These are phyloP conservation scores for Erebia epiphron DNA, from an alignment of 2,888 invertebrate species.

Conservation along the genomic window DNA sequence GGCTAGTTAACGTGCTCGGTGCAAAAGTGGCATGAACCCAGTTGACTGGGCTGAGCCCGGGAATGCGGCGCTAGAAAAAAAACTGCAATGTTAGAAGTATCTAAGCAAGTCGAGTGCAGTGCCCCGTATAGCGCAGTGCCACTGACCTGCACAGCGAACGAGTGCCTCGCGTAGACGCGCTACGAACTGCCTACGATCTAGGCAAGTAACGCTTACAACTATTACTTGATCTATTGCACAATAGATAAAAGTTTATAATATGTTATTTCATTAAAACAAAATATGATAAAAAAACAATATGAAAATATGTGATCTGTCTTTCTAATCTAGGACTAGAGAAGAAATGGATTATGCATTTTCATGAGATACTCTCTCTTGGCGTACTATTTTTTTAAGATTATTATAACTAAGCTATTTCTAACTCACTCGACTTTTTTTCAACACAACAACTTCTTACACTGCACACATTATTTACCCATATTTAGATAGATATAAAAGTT, in stretches of 20 bases:
- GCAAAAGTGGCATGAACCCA: constrained; percentile 52
- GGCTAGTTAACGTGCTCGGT: constrained; percentile 41
- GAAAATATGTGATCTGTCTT: too few relatives aligned
- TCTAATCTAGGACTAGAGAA: too few relatives aligned
- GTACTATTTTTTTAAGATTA: too few relatives aligned
- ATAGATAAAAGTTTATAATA: too few relatives aligned
- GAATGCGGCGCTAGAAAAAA: constrained; percentile 78
- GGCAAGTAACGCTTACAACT: background rate
- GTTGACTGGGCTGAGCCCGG: constrained; percentile 54
- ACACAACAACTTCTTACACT: too few relatives aligned
- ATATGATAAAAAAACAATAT: too few relatives aligned
- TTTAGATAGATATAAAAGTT: background rate
- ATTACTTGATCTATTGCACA: background rate
- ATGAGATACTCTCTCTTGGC: too few relatives aligned
- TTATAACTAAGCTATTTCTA: too few relatives aligned
- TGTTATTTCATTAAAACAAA: too few relatives aligned
- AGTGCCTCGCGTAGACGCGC: constrained; percentile 62
- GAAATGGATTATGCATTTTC: too few relatives aligned
- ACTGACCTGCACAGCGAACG: constrained; percentile 66
- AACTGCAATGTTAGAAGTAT: constrained; percentile 78
- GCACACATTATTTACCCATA: background rate
- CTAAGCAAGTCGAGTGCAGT: constrained; percentile 79
- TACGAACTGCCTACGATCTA: constrained; percentile 62
- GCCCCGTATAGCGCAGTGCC: constrained; percentile 67
- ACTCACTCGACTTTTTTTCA: too few relatives aligned